phyloP scores from a whole-genome alignment of 2,113 vertebrate genomes.

The Rhinolophus ferrumequinum region DNA sequence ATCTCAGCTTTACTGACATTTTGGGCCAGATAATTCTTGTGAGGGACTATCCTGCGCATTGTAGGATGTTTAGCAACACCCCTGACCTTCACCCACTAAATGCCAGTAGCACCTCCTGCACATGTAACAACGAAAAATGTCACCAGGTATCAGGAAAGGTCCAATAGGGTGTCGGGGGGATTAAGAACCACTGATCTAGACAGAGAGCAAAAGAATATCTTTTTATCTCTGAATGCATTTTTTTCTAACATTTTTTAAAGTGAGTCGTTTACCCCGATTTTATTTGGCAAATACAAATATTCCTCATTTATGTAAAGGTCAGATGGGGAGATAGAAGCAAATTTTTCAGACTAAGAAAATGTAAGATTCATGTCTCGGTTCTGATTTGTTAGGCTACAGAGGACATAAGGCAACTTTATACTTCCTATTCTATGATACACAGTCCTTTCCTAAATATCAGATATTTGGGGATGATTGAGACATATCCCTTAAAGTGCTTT shows the following conservation, averaged over 20 bases:
- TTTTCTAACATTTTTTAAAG: conserved; percentile 10
- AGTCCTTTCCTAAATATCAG: background rate
- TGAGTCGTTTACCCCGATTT: background rate
- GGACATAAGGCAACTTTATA: background rate
- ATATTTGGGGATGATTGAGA: background rate
- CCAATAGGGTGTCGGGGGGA: background rate
- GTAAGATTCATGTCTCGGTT: background rate
- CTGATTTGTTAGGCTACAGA: background rate
- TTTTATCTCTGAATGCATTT: background rate
- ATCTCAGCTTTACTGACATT: background rate
- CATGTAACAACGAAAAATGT: background rate
- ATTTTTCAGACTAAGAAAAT: conserved; percentile 24
- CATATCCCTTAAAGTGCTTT: background rate
- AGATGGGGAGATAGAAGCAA: background rate
- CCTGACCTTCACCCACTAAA: background rate
- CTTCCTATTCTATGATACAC: background rate
- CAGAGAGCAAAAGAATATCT: background rate
- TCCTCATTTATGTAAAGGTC: conserved; percentile 4
- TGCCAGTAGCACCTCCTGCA: background rate
- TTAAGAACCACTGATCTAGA: background rate
- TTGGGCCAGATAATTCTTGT: background rate
- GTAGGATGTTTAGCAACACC: background rate
- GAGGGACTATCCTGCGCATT: background rate
- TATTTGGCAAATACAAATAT: background rate
- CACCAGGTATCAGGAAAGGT: background rate